Evolutionary conservation across 2,113 vertebrate species (phyloP), one percentile per base, ranked within the genome.

Genomic region (Cisticola juncidis): DNA sequence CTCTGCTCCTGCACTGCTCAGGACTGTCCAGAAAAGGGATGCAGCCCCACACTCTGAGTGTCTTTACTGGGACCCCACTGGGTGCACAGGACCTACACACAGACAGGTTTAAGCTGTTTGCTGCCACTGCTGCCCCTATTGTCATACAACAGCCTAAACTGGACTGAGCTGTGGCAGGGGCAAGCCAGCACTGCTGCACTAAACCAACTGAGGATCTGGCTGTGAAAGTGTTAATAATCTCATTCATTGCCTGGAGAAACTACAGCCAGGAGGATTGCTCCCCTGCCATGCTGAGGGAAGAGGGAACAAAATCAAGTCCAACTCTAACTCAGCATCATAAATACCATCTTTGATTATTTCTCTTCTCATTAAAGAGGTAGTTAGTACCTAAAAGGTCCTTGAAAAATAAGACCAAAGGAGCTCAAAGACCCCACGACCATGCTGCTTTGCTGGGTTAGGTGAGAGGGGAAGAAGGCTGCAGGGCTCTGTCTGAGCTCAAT

Each of bases 201-300:
- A 47, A 74, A n/a, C 13, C 62, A 69, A 45, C 1, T 2, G 50
- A 85, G 61, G 40, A 87, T 10, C 18, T 0, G 1, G 28, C 22
- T 31, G 56, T 3, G 2, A n/a, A 94, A 88, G 44, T 14, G 57
- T 87, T 89, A 92, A 94, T 89, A 61, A 93, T 78, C 79, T 74
- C 64, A 81, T 12, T 88, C 64, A 81, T 12, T 88, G 76, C 36
- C 85, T 28, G 44, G 35, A 51, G n/a, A 88, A 95, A 86, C 47
- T 35, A 29, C 72, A 45, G 71, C 72, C 86, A 84, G 83, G 92
- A 92, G 88, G 71, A 94, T 54, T 83, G 60, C n/a, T 92, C 51
- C 48, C 48, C 71, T 79, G 48, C 23, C 23, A 35, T 3, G 6
- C 79, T 25, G 28, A 35, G 25, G 22, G n/a, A 77, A 88, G 40